Conservation (phyloP, 2,888 invertebrate genomes). For the Drosophila histrio region DNA sequence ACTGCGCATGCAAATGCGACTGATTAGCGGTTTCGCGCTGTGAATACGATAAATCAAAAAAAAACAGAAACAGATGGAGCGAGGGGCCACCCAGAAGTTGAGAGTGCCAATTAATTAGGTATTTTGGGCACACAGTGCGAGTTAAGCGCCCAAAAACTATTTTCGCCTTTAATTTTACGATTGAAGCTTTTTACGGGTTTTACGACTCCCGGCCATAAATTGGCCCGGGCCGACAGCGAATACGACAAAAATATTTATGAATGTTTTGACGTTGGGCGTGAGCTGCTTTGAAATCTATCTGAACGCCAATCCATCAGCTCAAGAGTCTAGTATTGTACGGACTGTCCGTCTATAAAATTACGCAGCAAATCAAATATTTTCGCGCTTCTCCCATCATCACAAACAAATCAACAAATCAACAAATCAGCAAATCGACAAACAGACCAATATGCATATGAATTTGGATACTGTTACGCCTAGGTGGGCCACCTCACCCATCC, state of each 20-base stretch:
- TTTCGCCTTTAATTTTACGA: constrained; percentile 66
- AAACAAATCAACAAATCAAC: constrained; percentile 38
- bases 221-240: constrained; percentile 33
- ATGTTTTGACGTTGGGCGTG: constrained; percentile 73
- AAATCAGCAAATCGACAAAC: constrained; percentile 27
- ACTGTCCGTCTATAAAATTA: constrained; percentile 36
- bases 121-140: constrained; percentile 67
- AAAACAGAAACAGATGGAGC: not conserved
- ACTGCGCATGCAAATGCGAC: constrained; percentile 68
- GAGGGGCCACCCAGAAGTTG: constrained; percentile 70
- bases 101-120: constrained; percentile 70
- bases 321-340: not conserved
- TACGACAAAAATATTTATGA: constrained; percentile 79
- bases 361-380: constrained; percentile 65
- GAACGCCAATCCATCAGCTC: constrained; percentile 25
- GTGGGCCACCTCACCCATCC: constrained; percentile 34
- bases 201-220: constrained; percentile 75
- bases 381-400: constrained; percentile 36
- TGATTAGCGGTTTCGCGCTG: constrained; percentile 64
- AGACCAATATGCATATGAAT: constrained; percentile 58
- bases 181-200: constrained; percentile 57
- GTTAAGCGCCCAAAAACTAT: constrained; percentile 64
- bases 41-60: constrained; percentile 71
- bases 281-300: constrained; percentile 69
- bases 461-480: constrained; percentile 55